phyloP scores from a whole-genome alignment of 2,888 invertebrate genomes.

The Brachyptera putata region DNA sequence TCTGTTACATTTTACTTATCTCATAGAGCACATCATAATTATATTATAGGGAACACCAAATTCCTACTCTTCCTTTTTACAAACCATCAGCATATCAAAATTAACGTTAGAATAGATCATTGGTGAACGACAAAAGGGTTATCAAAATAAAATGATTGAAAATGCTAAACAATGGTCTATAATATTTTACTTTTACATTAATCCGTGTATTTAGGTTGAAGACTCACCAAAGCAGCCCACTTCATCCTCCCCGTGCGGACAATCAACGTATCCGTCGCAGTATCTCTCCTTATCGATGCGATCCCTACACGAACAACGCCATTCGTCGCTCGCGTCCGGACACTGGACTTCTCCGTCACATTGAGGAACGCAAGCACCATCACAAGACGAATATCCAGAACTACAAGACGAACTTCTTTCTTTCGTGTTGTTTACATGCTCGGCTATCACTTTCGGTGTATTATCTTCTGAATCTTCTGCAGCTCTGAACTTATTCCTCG shows the following conservation, averaged over 20 bases:
- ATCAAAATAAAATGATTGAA: too few relatives aligned
- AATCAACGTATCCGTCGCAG: slow-evolving; percentile 80
- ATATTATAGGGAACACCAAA: too few relatives aligned
- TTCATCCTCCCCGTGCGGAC: slow-evolving; percentile 78
- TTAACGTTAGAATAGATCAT: too few relatives aligned
- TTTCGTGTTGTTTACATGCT: neutral
- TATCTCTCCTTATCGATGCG: slow-evolving; percentile 60
- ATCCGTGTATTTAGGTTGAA: too few relatives aligned
- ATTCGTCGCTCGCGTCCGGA: slow-evolving; percentile 72
- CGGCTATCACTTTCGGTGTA: too few relatives aligned
- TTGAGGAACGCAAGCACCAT: slow-evolving; percentile 34
- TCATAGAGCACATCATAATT: too few relatives aligned
- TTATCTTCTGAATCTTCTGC: neutral
- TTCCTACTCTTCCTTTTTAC: too few relatives aligned
- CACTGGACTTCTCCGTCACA: slow-evolving; percentile 74
- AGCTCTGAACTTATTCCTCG: neutral
- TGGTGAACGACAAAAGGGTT: too few relatives aligned
- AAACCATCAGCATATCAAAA: too few relatives aligned
- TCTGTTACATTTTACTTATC: too few relatives aligned
- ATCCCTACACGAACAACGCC: slow-evolving; percentile 65
- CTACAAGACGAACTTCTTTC: neutral
- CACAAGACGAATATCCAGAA: slow-evolving; percentile 1
- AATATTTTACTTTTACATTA: too few relatives aligned
- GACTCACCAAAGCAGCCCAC: slow-evolving; percentile 67
- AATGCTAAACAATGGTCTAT: too few relatives aligned